Conservation (phyloP, 1,140 invertebrate species). For the Sarcophaga bullata region DNA sequence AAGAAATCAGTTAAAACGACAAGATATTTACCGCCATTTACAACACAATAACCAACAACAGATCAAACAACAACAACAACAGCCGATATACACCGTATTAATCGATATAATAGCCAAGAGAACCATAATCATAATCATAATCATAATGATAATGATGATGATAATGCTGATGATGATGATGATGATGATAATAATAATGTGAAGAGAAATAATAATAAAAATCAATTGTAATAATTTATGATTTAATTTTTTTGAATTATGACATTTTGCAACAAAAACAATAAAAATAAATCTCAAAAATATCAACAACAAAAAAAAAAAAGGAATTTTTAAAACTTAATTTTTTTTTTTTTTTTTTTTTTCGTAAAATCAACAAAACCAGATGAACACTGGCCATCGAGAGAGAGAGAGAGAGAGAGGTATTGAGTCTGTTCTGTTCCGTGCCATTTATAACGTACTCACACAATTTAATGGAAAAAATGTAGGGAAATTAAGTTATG, state of each 20-base stretch:
- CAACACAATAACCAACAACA: constrained; percentile 26
- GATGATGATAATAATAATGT: not conserved
- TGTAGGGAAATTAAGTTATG: constrained; percentile 22
- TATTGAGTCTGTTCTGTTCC: no score
- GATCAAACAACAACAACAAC: no score
- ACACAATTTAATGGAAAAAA: not conserved
- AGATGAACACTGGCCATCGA: no score
- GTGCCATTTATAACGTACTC: no score
- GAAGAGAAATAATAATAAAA: constrained; percentile 28
- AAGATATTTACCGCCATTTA: constrained; percentile 40
- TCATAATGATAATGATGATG: no score
- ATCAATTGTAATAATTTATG: constrained; percentile 58
- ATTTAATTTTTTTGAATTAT: constrained; percentile 66
- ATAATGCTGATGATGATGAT: not conserved
- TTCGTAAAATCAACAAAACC: no score
- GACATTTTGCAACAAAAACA: constrained; percentile 47
- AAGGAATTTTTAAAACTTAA: not conserved
- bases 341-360: no score
- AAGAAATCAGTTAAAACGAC: constrained; percentile 14
- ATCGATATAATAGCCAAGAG: not conserved
- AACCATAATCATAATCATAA: no score
- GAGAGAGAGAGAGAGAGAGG: no score
- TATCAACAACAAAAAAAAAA: not conserved
- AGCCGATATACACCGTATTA: not conserved
- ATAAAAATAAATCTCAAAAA: constrained; percentile 1